A percentile compares a stretch with the other conserved stretches of the same genome.
These are phyloP conservation scores for Electrona antarctica DNA, from an alignment of 2,113 vertebrate species.

Conservation along the genomic window DNA sequence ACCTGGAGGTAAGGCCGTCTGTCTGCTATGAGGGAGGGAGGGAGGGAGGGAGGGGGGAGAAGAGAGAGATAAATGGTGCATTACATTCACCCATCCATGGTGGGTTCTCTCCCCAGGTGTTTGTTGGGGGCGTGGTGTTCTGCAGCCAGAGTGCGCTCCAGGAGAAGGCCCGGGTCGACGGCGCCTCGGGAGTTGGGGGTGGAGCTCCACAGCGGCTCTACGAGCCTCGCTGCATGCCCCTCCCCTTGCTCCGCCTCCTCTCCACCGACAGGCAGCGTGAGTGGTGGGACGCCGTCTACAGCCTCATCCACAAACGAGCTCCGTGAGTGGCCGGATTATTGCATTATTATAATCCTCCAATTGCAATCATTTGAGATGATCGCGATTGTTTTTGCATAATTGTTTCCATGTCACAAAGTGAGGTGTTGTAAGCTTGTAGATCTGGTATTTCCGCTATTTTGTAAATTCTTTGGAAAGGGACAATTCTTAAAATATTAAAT, in stretches of 20 bases:
- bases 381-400: too few relatives aligned
- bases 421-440: too few relatives aligned
- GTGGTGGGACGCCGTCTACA: constrained; percentile 94
- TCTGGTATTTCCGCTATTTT: too few relatives aligned
- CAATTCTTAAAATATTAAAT: too few relatives aligned
- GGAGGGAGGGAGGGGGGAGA: constrained; percentile 80
- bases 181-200: background rate
- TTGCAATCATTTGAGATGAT: too few relatives aligned
- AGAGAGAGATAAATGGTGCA: too few relatives aligned
- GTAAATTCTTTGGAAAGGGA: too few relatives aligned
- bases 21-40: too few relatives aligned
- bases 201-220: constrained; percentile 66
- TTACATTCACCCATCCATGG: too few relatives aligned
- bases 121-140: constrained; percentile 91
- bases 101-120: constrained; percentile 70
- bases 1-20: constrained; percentile 80
- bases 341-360: too few relatives aligned
- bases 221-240: constrained; percentile 87
- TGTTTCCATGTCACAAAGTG: too few relatives aligned
- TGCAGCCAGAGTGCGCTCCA: constrained; percentile 89
- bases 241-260: constrained; percentile 88
- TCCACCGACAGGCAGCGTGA: constrained; percentile 87
- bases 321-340: background rate
- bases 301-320: constrained; percentile 87
- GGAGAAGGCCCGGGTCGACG: constrained; percentile 81